These are phyloP conservation scores for Nannobrachium achirus DNA, from an alignment of 2,113 vertebrate genomes.

Conservation along the genomic window DNA sequence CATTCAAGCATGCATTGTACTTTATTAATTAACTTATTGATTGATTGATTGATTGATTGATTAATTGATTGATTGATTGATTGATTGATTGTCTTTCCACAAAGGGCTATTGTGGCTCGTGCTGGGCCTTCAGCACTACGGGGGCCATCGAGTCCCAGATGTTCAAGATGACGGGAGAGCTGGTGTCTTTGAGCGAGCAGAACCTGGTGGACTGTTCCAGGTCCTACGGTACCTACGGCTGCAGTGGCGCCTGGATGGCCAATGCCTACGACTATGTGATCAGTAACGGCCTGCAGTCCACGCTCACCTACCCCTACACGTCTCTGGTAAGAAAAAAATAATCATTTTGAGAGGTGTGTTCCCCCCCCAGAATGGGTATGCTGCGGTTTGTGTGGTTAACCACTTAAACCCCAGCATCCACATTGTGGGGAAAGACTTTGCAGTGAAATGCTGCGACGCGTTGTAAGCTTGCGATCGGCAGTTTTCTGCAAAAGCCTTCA, in stretches of 20 bases:
- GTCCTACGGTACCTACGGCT: conserved; percentile 78
- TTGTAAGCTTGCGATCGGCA: too few relatives aligned
- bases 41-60: too few relatives aligned
- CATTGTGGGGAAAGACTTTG: too few relatives aligned
- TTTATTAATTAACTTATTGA: too few relatives aligned
- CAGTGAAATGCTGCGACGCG: too few relatives aligned
- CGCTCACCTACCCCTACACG: conserved; percentile 78
- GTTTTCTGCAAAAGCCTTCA: too few relatives aligned
- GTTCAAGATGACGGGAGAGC: conserved; percentile 76
- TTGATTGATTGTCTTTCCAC: conserved; percentile 13
- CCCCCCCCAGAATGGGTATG: too few relatives aligned
- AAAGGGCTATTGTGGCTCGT: conserved; percentile 82
- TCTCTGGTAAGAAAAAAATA: conserved; percentile 70
- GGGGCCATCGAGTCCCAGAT: conserved; percentile 82
- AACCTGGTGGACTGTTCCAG: conserved; percentile 82
- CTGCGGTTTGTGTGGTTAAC: too few relatives aligned
- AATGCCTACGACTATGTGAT: conserved; percentile 81
- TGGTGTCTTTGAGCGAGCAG: conserved; percentile 81
- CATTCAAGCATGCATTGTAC: too few relatives aligned
- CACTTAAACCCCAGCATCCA: too few relatives aligned
- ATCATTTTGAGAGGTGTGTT: too few relatives aligned
- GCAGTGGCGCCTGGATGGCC: conserved; percentile 82
- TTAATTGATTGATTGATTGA: background rate
- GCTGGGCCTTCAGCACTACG: conserved; percentile 85
- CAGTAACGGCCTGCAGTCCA: conserved; percentile 72